Percentiles rank a stretch among this genome's conserved stretches.
phyloP scores from a whole-genome alignment of 2,113 vertebrate species.

The Trochalopteron elliotii region DNA sequence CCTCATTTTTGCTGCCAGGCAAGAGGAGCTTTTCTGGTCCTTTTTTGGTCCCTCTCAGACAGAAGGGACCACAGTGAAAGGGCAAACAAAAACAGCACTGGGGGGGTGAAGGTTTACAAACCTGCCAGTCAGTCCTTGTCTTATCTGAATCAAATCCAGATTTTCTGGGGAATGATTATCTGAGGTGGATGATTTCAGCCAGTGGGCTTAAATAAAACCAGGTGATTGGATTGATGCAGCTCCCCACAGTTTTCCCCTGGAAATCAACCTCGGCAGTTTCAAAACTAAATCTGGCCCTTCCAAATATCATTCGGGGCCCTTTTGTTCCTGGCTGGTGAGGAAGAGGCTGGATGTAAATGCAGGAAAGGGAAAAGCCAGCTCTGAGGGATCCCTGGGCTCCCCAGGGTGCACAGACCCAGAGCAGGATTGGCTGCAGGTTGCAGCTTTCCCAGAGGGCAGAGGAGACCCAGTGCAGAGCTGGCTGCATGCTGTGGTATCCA shows the following conservation, averaged over 20 bases:
- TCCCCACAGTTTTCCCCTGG: background rate
- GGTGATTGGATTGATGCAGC: background rate
- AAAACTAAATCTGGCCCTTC: background rate
- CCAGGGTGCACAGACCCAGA: fast-evolving
- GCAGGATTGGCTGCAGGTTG: background rate
- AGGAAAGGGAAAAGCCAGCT: background rate
- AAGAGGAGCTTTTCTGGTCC: background rate
- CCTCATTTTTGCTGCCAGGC: background rate
- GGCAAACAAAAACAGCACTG: background rate
- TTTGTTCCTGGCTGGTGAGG: background rate
- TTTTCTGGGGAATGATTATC: background rate
- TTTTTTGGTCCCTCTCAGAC: background rate
- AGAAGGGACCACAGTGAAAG: background rate
- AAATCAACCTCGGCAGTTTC: background rate
- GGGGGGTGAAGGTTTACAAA: background rate
- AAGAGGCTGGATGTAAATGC: background rate
- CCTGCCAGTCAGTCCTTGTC: background rate
- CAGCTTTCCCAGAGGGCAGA: background rate
- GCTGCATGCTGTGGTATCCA: background rate
- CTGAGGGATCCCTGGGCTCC: background rate
- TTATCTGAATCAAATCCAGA: conserved; percentile 34
- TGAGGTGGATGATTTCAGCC: conserved; percentile 38
- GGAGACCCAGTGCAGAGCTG: background rate
- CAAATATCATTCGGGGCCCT: background rate
- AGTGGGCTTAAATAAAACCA: conserved; percentile 42